Percentiles rank a stretch among this genome's conserved stretches.
phyloP scores from a whole-genome alignment of 2,797 vertebrate genomes.

The Aulostomus chinensis region DNA sequence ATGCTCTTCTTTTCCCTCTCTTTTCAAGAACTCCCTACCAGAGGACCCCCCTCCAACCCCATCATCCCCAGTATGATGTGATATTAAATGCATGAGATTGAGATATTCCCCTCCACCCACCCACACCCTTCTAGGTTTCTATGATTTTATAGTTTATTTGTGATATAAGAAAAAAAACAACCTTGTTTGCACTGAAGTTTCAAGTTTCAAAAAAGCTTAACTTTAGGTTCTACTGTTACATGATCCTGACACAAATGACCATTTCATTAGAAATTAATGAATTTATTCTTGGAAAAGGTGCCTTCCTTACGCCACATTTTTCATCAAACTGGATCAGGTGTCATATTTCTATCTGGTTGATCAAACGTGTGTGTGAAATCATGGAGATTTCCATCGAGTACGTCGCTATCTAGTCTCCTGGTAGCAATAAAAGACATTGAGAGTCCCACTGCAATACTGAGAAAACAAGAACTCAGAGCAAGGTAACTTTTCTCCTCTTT shows the following conservation, averaged over 20 bases:
- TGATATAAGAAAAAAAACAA: slow-evolving; percentile 75
- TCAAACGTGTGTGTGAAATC: slow-evolving; percentile 62
- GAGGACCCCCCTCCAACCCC: slow-evolving; percentile 29
- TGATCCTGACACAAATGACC: slow-evolving; percentile 81
- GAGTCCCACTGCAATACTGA: slow-evolving; percentile 82
- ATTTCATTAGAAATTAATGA: slow-evolving; percentile 65
- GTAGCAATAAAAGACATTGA: slow-evolving; percentile 83
- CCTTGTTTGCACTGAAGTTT: slow-evolving; percentile 91
- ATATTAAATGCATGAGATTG: slow-evolving; percentile 89
- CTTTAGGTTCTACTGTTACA: slow-evolving; percentile 82
- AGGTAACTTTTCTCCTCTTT: slow-evolving; percentile 52
- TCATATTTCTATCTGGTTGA: slow-evolving; percentile 58
- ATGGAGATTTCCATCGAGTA: slow-evolving; percentile 88
- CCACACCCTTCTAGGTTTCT: slow-evolving; percentile 62
- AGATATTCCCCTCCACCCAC: slow-evolving; percentile 69
- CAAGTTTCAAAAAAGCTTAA: slow-evolving; percentile 83
- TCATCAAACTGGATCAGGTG: slow-evolving; percentile 70
- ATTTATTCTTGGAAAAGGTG: slow-evolving; percentile 94
- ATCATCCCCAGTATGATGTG: slow-evolving; percentile 70
- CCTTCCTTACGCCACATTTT: slow-evolving; percentile 83
- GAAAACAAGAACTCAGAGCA: slow-evolving; percentile 60
- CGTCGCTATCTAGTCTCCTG: slow-evolving; percentile 87
- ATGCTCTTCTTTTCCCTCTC: slow-evolving; percentile 83
- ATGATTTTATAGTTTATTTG: slow-evolving; percentile 70
- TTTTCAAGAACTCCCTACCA: slow-evolving; percentile 79